Evolutionary conservation across 92 coral and sea anemone genomes (phyloP).

Genomic region (Virgularia gustaviana): DNA sequence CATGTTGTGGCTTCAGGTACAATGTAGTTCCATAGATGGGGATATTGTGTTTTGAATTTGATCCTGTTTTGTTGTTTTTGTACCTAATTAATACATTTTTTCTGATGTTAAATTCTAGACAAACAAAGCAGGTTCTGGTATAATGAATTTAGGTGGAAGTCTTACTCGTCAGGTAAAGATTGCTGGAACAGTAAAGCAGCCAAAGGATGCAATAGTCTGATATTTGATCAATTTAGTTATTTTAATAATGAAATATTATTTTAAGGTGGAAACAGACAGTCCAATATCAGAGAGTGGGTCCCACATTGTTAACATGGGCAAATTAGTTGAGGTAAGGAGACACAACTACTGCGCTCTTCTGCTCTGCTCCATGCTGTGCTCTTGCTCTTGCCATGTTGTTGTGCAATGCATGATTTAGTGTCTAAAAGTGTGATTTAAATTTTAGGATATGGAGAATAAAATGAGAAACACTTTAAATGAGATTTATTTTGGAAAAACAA

Average conservation of each 20-base stretch:
- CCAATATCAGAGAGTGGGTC: constrained; percentile 81
- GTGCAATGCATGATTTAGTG: not conserved
- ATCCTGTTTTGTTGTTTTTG: not conserved
- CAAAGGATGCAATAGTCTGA: too few species aligned
- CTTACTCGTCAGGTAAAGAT: constrained; percentile 83
- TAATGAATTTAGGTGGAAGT: constrained; percentile 98
- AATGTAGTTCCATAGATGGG: not conserved
- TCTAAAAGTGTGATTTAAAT: not conserved
- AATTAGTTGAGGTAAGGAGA: constrained; percentile 87
- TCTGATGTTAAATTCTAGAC: constrained; percentile 56
- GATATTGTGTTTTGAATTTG: not conserved
- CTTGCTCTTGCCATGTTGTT: too few species aligned
- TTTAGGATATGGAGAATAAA: constrained; percentile 96
- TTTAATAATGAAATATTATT: too few species aligned
- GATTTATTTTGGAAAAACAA: constrained; percentile 97
- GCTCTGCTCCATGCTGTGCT: too few species aligned
- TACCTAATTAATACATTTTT: too few species aligned
- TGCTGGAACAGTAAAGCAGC: too few species aligned
- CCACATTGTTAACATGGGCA: constrained; percentile 94
- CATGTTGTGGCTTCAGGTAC: constrained; percentile 97
- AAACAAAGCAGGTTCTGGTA: constrained; percentile 90
- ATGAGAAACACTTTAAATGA: constrained; percentile 98
- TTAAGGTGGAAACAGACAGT: constrained; percentile 72
- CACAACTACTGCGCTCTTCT: too few species aligned
- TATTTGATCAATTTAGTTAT: too few species aligned